Evolutionary conservation across 2,113 vertebrate genomes (phyloP).

Genomic region (Probosciger aterrimus): DNA sequence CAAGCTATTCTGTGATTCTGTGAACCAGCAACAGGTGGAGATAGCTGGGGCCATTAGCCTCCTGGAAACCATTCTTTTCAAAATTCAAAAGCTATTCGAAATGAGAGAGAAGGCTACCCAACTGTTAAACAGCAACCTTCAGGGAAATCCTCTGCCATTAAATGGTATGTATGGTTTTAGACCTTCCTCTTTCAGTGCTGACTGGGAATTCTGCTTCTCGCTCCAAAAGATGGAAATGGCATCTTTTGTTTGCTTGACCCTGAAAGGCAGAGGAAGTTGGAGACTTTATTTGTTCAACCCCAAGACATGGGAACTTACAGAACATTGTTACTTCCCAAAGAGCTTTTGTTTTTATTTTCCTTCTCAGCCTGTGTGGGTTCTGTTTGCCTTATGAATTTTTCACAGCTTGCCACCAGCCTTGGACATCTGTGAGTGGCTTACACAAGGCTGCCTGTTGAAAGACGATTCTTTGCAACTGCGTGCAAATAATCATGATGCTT

Average conservation of each 20-base stretch:
- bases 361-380: slow-evolving; percentile 25
- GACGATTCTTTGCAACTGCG: neutral
- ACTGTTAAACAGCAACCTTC: neutral
- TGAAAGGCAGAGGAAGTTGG: slow-evolving; percentile 37
- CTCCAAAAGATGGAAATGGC: neutral
- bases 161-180: neutral
- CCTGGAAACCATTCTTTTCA: neutral
- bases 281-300: slow-evolving; percentile 51
- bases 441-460: neutral
- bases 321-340: slow-evolving; percentile 30
- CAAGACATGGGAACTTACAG: slow-evolving; percentile 43
- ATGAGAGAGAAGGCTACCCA: neutral
- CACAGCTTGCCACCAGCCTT: neutral
- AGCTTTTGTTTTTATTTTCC: slow-evolving; percentile 34
- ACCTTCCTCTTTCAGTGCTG: neutral
- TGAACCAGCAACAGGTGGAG: neutral
- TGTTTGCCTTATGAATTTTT: slow-evolving; percentile 17
- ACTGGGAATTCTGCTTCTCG: neutral
- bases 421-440: slow-evolving; percentile 3
- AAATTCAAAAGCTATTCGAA: neutral
- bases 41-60: neutral
- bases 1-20: neutral
- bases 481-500: neutral
- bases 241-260: slow-evolving; percentile 51
- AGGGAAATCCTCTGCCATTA: neutral